phyloP scores from a whole-genome alignment of 2,113 vertebrate species.

The Neodontobutis hainanensis region DNA sequence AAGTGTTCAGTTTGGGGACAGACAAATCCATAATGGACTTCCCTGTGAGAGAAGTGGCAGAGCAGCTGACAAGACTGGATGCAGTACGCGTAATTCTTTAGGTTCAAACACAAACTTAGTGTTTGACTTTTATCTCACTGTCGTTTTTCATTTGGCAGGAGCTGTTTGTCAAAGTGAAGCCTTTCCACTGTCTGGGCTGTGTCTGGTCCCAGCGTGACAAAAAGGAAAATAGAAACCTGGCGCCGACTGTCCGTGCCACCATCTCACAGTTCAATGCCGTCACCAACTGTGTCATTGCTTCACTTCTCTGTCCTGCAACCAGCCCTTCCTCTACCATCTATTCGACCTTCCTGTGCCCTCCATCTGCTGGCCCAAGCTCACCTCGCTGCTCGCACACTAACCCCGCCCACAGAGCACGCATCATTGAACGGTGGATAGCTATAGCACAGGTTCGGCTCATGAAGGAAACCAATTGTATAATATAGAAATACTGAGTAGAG shows the following conservation, averaged over 20 bases:
- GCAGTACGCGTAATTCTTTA: slow-evolving; percentile 73
- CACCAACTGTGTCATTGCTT: slow-evolving; percentile 85
- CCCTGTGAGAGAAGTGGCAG: slow-evolving; percentile 76
- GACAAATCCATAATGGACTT: slow-evolving; percentile 77
- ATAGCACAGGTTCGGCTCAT: slow-evolving; percentile 82
- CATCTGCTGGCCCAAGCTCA: slow-evolving; percentile 50
- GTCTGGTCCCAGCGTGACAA: slow-evolving; percentile 91
- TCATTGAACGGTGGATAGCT: slow-evolving; percentile 87
- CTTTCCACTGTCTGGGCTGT: slow-evolving; percentile 88
- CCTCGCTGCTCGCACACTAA: slow-evolving; percentile 43
- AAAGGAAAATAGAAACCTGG: slow-evolving; percentile 79
- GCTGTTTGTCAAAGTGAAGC: slow-evolving; percentile 80
- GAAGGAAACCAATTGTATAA: neutral
- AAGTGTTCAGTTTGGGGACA: slow-evolving; percentile 11
- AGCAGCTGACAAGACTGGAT: slow-evolving; percentile 87
- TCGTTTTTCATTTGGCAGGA: slow-evolving; percentile 68
- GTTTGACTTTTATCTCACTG: neutral
- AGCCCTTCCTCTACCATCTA: slow-evolving; percentile 53
- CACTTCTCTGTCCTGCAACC: slow-evolving; percentile 76
- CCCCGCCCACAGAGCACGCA: slow-evolving; percentile 70
- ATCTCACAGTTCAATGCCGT: slow-evolving; percentile 88
- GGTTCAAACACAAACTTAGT: too few species aligned
- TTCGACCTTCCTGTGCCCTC: slow-evolving; percentile 15
- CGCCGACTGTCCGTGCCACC: slow-evolving; percentile 85
- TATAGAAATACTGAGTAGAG: neutral